Base-by-base conservation (phyloP, 1,140 invertebrate species). In the Drosophila bifasciata region DNA sequence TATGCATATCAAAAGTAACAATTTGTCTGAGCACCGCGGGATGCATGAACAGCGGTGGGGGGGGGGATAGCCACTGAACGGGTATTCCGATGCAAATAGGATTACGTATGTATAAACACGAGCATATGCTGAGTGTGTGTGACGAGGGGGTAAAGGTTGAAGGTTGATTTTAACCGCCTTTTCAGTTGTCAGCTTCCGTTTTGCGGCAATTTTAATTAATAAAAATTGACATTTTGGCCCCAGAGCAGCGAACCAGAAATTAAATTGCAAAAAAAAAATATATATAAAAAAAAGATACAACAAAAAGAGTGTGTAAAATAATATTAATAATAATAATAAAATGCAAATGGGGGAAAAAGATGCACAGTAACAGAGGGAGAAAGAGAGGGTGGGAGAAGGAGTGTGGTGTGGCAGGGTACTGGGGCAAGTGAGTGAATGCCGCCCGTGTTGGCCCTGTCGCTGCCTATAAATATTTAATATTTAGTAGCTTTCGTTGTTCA, bases 391-490 rank as follows among this genome's bases (percentile, higher is more conserved):
- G 32, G 3, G 9, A 11, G 28, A 4, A 9, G 3, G 8, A 4
- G 32, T 4, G 32, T 1, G 32, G 9, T 8, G 3, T 3, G 8
- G n/a, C n/a, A n/a, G n/a, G n/a, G n/a, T n/a, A n/a, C n/a, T n/a
- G n/a, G n/a, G n/a, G n/a, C 8, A 11, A 11, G 32, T 5, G 11
- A 13, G 4, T 36, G 32, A 2, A 7, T 28, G 23, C 7, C 11
- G 16, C 6, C 11, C n/a, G n/a, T n/a, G n/a, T n/a, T 2, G 2
- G 15, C 15, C n/a, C 50, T 21, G n/a, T 44, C 28, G 53, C 19
- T 36, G 17, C 23, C 59, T 21, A 75, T 76, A 75, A 75, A 75
- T 75, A 75, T 75, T 76, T 75, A 67, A 76, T 74, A 74, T 74
- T 75, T 75, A 76, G 72, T 58, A 61, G 61, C 39, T 19, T 61